A percentile compares a stretch with the other conserved stretches of the same genome.
Conservation (phyloP, 2,888 invertebrate genomes). For the Furcula furcula region DNA sequence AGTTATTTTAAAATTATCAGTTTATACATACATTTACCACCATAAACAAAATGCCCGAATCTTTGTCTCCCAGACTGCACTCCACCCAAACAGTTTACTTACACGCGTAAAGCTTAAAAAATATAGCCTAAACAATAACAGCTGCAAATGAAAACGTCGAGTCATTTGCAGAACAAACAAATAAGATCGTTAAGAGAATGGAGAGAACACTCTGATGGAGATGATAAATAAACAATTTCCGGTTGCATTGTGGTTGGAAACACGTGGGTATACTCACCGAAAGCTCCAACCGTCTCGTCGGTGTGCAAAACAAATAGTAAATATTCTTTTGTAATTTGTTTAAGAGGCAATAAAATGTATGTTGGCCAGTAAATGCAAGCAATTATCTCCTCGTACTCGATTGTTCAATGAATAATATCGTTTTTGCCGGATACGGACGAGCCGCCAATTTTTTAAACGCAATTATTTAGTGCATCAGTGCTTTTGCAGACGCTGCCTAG, state of each 20-base stretch:
- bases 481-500: no score
- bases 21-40: no score
- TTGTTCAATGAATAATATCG: no score
- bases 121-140: background rate
- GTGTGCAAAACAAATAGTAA: constrained; percentile 26
- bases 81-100: constrained; percentile 1
- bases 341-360: no score
- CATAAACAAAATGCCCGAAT: constrained; percentile 1
- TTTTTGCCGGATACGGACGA: no score
- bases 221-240: background rate
- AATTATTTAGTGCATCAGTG: no score
- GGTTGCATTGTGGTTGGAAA: background rate
- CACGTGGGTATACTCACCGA: constrained; percentile 20
- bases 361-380: no score
- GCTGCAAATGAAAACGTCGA: background rate
- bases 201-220: background rate
- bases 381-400: no score
- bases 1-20: no score
- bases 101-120: constrained; percentile 1
- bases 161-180: constrained; percentile 1
- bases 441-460: no score
- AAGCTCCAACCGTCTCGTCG: constrained; percentile 32
- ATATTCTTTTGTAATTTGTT: no score
- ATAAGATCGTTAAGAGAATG: background rate
- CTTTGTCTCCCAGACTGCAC: constrained; percentile 1